These are phyloP conservation scores for Rutilus rutilus DNA, from an alignment of 2,113 vertebrate species.

Conservation along the genomic window DNA sequence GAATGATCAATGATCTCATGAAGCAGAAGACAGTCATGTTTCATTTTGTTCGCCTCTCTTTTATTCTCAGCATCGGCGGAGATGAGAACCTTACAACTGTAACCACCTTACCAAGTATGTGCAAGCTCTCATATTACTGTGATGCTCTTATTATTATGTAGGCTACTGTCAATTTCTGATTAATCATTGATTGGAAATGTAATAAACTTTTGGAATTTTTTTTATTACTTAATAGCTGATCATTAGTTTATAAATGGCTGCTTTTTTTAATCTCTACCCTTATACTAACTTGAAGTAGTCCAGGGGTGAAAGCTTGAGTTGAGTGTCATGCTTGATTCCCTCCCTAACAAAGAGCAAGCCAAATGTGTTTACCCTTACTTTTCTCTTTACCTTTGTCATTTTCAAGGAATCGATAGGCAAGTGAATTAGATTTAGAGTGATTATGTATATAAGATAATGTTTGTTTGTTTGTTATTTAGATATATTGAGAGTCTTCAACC, in stretches of 20 bases:
- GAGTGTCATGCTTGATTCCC: not conserved
- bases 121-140: conserved; percentile 4
- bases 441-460: not conserved
- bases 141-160: not conserved
- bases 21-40: not conserved
- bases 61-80: conserved; percentile 65
- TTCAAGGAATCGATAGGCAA: not conserved
- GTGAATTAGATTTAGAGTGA: not conserved
- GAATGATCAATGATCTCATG: not conserved
- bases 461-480: conserved; percentile 75
- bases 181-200: not conserved
- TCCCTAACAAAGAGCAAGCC: not conserved
- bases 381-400: not conserved
- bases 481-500: conserved; percentile 84
- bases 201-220: not conserved
- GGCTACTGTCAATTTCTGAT: not conserved
- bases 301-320: not conserved
- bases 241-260: not conserved
- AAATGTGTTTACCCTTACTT: too few species aligned
- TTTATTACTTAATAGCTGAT: not conserved
- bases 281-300: not conserved
- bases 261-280: not conserved
- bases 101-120: conserved; percentile 93
- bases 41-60: not conserved
- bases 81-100: conserved; percentile 77